Percentiles rank a stretch among this genome's conserved stretches.
Conservation (phyloP, 2,797 vertebrate species). For the Poecilia velifera region DNA sequence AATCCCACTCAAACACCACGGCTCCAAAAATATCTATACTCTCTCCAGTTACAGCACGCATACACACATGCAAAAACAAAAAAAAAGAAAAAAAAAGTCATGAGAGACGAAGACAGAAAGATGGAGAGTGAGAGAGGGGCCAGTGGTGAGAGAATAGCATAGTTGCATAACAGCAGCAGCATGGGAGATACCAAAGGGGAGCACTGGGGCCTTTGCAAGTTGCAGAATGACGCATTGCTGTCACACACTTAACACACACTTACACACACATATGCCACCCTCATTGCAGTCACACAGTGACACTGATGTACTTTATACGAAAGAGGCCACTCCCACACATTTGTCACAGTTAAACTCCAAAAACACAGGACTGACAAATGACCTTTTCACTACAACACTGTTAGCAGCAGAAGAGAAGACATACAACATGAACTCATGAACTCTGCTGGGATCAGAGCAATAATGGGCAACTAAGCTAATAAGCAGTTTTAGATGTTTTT, state of each 20-base stretch:
- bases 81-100: constrained; percentile 5
- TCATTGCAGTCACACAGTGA: constrained; percentile 57
- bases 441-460: constrained; percentile 8
- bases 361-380: constrained; percentile 22
- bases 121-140: constrained; percentile 36
- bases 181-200: constrained; percentile 72
- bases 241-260: constrained; percentile 26
- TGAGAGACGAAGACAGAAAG: constrained; percentile 28
- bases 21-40: constrained; percentile 27
- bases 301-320: constrained; percentile 40
- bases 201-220: constrained; percentile 73
- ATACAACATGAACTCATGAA: constrained; percentile 42
- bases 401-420: constrained; percentile 28
- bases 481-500: not conserved
- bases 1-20: constrained; percentile 33
- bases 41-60: constrained; percentile 19
- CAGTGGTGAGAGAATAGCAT: constrained; percentile 62
- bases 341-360: constrained; percentile 38
- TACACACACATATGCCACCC: constrained; percentile 20
- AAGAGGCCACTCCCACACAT: constrained; percentile 54
- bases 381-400: constrained; percentile 37
- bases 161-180: constrained; percentile 73
- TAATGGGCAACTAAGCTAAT: constrained; percentile 11
- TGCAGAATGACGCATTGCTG: constrained; percentile 71
- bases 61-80: constrained; percentile 23